Base-by-base conservation (phyloP, 2,113 vertebrate genomes). In the Equus przewalskii region DNA sequence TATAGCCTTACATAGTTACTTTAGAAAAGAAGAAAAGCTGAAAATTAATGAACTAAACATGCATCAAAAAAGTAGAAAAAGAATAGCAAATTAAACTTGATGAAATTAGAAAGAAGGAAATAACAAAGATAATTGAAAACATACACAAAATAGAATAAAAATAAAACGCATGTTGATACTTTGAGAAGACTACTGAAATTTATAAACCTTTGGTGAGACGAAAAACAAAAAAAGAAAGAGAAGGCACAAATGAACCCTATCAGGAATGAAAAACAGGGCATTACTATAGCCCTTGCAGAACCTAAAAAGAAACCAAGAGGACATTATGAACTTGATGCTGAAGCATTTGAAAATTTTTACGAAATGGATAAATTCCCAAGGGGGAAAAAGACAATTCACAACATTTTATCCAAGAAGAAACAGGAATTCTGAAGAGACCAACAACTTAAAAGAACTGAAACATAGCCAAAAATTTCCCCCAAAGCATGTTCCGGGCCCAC, bases 11-110 rank as follows among this genome's bases (percentile, higher is more conserved):
- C 49, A 58, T 24, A 58, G 76, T 69, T 69, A 80, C 8, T 18
- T 44, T 79, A 80, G 64, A 79, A 79, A 79, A 78, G 46, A 80
- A 81, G 64, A 49, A 84, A 84, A 80, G 51, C 64, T 24, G 36
- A 56, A 81, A 81, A 80, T 56, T 91, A 70, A 81, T 91, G 30
- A 81, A 70, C 26, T n/a, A 70, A 81, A 78, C 44, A 81, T 44
- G n/a, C 18, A 65, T 22, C 28, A 44, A 33, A 86, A 81, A 67
- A 46, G 51, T 70, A 81, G 24, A 41, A 70, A 79, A n/a, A 65
- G 88, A 28, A 70, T 2, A 70, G 64, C 76, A 91, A 91, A 70
- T 91, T 91, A 91, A 91, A 80, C 49, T 56, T 69, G 76, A 88
- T 73, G 67, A 44, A 80, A 44, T 80, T 67, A 33, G 62, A 80